Base-by-base conservation (phyloP, 2,888 invertebrate species). In the Lycophotia porphyrea region DNA sequence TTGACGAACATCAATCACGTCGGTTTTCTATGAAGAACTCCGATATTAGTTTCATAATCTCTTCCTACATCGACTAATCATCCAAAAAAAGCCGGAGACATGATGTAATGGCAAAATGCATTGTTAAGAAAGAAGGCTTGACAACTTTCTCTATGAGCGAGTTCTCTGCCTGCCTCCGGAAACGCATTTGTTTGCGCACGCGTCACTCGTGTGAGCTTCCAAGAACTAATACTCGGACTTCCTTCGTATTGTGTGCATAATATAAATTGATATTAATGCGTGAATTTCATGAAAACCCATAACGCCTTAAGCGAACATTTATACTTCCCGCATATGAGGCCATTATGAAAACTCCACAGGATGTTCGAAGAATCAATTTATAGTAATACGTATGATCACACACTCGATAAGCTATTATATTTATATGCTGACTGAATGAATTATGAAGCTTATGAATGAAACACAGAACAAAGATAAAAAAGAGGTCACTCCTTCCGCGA, bases 401-500 rank as follows among this genome's bases (percentile, higher is more conserved):
- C 49, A 71, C 70, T 70, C 69, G 74, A 76, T 76, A 84, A 74
- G 60, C 65, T 84, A 65, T 84, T 78, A 78, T 66, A 68, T 68
- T 80, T 81, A 84, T 88, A 70, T 78, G 76, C 74, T 65, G 55
- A 49, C 66, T 78, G 58, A 80, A 87, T 80, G 63, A 75, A 83
- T 77, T 77, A 76, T 76, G 58, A 60, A 70, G 69, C 67, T 79
- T 75, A 84, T 89, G 84, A 87, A 88, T 88, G 86, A 86, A 87
- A 78, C 67, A 77, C 58, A 78, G 76, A 88, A 85, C 79, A 88
- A 85, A 84, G 79, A 78, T 81, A 78, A 84, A 89, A 89, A 89
- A 88, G 89, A 89, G 88, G 89, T 91, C 91, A 91, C 85, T 85
- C 89, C 90, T 91, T 92, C 90, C 90, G 79, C 86, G 84, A 88